Conservation (phyloP, 2,888 invertebrate genomes). For the Orthonychiurus folsomi region DNA sequence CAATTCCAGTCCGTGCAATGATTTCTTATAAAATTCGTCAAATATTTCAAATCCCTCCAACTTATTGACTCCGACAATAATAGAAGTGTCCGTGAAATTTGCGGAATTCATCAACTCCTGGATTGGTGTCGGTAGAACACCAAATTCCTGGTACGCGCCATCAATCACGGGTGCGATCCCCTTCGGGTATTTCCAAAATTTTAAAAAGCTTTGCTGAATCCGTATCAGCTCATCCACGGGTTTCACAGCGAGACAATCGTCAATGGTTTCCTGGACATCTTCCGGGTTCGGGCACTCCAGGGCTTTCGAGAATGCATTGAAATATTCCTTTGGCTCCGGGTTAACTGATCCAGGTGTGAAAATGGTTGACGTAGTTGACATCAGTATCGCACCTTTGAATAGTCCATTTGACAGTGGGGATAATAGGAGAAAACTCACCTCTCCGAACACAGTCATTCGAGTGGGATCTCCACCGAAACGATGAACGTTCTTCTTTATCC, state of each 20-base stretch:
- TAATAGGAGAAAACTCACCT: constrained; percentile 30
- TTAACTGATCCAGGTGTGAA: constrained; percentile 16
- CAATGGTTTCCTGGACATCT: constrained; percentile 11
- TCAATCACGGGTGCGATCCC: constrained; percentile 32
- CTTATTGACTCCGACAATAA: constrained; percentile 30
- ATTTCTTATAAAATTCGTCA: constrained; percentile 28
- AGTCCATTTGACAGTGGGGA: constrained; percentile 22
- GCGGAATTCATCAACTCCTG: constrained; percentile 21
- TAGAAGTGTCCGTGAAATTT: constrained; percentile 21
- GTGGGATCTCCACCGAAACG: constrained; percentile 37
- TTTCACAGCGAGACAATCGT: constrained; percentile 25
- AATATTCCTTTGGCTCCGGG: constrained; percentile 15
- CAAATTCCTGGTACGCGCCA: constrained; percentile 1
- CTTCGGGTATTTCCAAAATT: constrained; percentile 29
- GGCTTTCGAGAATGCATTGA: constrained; percentile 14
- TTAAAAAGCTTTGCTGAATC: constrained; percentile 23
- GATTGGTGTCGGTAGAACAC: constrained; percentile 20
- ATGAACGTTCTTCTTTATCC: constrained; percentile 35
- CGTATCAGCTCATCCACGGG: constrained; percentile 23
- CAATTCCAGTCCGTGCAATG: constrained; percentile 16
- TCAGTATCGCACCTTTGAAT: constrained; percentile 30
- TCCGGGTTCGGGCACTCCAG: constrained; percentile 14
- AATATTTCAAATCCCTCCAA: constrained; percentile 34
- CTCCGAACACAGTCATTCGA: constrained; percentile 33
- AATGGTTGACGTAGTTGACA: constrained; percentile 22